Conservation (phyloP, 2,888 invertebrate genomes). For the Tortricodes alternella region DNA sequence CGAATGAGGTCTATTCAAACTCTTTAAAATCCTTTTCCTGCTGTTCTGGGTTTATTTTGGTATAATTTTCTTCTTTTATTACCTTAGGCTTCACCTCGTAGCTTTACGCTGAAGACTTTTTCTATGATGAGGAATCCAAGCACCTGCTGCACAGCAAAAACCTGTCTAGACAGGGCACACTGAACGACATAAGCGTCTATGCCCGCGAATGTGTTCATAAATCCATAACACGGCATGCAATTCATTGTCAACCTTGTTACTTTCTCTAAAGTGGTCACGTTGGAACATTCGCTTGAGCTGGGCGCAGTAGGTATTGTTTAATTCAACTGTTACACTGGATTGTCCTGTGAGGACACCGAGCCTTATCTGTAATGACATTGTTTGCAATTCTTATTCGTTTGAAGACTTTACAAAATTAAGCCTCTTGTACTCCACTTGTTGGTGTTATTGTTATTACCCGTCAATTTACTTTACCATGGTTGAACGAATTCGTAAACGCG, state of each 20-base stretch:
- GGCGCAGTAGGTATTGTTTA: constrained; percentile 22
- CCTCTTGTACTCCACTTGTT: constrained; percentile 10
- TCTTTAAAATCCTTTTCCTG: no score
- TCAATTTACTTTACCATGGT: constrained; percentile 22
- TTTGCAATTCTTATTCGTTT: constrained; percentile 17
- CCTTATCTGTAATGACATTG: constrained; percentile 26
- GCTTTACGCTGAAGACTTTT: constrained; percentile 25
- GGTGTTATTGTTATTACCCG: constrained; percentile 11
- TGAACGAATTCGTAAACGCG: constrained; percentile 9
- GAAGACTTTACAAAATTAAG: constrained; percentile 11
- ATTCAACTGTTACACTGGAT: constrained; percentile 19
- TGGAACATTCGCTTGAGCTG: constrained; percentile 31
- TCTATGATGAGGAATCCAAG: constrained; percentile 39
- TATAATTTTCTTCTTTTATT: constrained; percentile 33
- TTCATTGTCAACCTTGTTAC: constrained; percentile 49
- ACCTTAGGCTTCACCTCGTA: constrained; percentile 19
- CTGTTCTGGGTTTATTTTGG: no score
- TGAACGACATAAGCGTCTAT: constrained; percentile 44
- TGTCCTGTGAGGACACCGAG: constrained; percentile 13
- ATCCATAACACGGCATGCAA: constrained; percentile 40
- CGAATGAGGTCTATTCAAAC: no score
- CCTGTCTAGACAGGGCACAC: constrained; percentile 67
- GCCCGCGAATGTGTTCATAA: constrained; percentile 47
- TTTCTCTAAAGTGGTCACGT: constrained; percentile 36
- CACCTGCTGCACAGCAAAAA: constrained; percentile 64